phyloP scores from a whole-genome alignment of 1,140 invertebrate genomes.

The Zaprionus lachaisei region DNA sequence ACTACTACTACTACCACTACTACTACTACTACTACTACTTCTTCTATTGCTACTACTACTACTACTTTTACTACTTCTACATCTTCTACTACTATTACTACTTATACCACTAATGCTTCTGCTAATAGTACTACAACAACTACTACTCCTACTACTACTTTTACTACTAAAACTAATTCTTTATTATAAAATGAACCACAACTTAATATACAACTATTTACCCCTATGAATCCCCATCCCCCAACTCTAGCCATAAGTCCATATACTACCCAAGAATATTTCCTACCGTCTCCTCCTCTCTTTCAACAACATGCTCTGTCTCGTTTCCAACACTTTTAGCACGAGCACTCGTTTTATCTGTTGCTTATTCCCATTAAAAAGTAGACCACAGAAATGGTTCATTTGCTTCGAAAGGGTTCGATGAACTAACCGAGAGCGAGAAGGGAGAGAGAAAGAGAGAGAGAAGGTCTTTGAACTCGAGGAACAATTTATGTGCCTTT shows the following conservation, averaged over 20 bases:
- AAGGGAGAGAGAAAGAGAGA: background rate
- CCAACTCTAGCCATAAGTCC: background rate
- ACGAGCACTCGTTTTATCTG: background rate
- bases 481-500: conserved; percentile 1
- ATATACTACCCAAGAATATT: too few species aligned
- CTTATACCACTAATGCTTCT: too few species aligned
- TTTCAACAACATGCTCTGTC: background rate
- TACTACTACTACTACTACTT: too few species aligned
- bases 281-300: background rate
- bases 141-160: too few species aligned
- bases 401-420: conserved; percentile 9
- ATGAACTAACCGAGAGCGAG: background rate
- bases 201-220: background rate
- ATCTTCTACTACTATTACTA: too few species aligned
- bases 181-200: too few species aligned
- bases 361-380: conserved; percentile 4
- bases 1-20: too few species aligned
- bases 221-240: background rate
- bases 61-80: too few species aligned
- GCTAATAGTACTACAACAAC: too few species aligned
- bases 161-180: too few species aligned
- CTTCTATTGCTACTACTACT: too few species aligned
- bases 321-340: background rate
- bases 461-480: background rate
- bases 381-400: conserved; percentile 8